phyloP scores from a whole-genome alignment of 2,113 vertebrate genomes.

The Protobothrops flavoviridis region DNA sequence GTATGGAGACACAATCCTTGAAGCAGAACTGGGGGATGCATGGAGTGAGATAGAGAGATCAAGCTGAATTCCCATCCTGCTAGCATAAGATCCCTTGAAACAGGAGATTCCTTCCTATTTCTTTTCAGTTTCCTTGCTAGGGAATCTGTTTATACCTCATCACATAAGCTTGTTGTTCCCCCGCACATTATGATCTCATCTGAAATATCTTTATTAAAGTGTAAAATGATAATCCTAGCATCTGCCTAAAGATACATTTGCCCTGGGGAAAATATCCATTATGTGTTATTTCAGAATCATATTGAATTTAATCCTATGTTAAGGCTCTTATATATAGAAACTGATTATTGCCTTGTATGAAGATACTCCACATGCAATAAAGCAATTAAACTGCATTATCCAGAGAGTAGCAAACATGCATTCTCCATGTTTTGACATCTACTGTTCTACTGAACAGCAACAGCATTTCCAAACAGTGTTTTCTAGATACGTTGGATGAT shows the following conservation, averaged over 20 bases:
- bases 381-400: background rate
- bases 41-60: background rate
- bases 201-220: background rate
- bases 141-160: too few species aligned
- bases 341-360: background rate
- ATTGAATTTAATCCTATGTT: background rate
- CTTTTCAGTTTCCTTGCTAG: background rate
- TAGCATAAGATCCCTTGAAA: background rate
- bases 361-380: background rate
- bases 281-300: background rate
- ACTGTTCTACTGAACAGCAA: background rate
- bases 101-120: background rate
- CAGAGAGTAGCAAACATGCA: background rate
- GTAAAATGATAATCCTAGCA: background rate
- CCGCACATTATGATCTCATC: background rate
- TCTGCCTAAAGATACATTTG: background rate
- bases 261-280: background rate
- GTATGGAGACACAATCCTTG: background rate
- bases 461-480: background rate
- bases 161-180: background rate
- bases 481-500: background rate
- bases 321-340: background rate
- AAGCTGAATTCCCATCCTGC: background rate
- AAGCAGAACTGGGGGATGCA: background rate
- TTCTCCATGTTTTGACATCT: background rate